Evolutionary conservation across 2,797 vertebrate species (phyloP).

Genomic region (Cyprinella venusta): DNA sequence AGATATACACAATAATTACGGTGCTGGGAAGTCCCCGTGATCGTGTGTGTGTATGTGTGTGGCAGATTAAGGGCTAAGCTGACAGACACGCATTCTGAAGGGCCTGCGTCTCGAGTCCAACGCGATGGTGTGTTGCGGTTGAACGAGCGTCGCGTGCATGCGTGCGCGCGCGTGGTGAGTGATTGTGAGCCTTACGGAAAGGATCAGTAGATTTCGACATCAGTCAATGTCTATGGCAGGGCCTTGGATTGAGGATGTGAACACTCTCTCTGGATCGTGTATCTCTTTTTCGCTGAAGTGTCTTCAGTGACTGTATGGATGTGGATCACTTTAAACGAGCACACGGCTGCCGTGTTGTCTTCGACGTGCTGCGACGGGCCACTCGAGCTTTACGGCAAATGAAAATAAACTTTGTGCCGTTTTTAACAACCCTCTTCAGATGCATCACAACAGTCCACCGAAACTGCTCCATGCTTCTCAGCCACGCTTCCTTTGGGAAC

Average conservation of each 20-base stretch:
- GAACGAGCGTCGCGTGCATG: conserved; percentile 53
- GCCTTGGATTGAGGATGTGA: conserved; percentile 42
- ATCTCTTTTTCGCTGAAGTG: conserved; percentile 5
- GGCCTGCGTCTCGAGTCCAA: conserved; percentile 51
- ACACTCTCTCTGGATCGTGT: conserved; percentile 15
- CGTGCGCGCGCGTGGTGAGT: conserved; percentile 25
- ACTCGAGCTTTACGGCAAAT: conserved; percentile 5
- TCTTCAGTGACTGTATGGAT: conserved; percentile 38
- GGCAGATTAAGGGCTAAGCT: conserved; percentile 60
- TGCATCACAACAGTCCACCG: background rate
- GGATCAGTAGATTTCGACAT: conserved; percentile 77
- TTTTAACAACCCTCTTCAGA: background rate
- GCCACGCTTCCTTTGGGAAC: background rate
- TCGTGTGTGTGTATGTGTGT: conserved; percentile 45
- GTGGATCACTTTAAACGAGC: conserved; percentile 31
- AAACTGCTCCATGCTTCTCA: conserved; percentile 16
- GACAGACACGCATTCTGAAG: conserved; percentile 57
- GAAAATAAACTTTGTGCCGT: conserved; percentile 8
- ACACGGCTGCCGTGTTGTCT: background rate
- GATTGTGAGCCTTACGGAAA: conserved; percentile 62
- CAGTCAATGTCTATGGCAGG: conserved; percentile 68
- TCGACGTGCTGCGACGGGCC: background rate
- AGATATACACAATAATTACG: conserved; percentile 59
- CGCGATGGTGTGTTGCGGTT: conserved; percentile 67
- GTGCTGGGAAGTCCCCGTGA: conserved; percentile 54